A percentile compares a stretch with the other conserved stretches of the same genome.
Conservation (phyloP, 2,888 invertebrate genomes). For the Hedya salicella region DNA sequence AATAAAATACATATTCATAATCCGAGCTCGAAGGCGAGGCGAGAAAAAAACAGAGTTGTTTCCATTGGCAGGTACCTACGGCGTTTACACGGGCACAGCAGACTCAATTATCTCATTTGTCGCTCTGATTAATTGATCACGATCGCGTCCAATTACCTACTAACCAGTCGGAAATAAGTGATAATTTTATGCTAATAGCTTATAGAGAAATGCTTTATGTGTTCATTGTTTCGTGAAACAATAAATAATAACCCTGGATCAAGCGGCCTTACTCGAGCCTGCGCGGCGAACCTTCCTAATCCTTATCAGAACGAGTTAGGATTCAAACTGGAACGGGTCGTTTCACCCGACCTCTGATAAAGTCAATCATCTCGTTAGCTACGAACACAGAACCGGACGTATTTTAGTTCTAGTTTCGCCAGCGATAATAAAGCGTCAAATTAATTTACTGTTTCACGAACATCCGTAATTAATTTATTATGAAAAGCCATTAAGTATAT, state of each 20-base stretch:
- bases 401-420: constrained; percentile 23
- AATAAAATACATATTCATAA: constrained; percentile 34
- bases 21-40: neutral
- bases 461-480: constrained; percentile 35
- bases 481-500: constrained; percentile 39
- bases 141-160: constrained; percentile 46
- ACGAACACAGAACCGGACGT: constrained; percentile 19
- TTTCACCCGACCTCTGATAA: constrained; percentile 6
- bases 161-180: constrained; percentile 51
- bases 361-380: constrained; percentile 33
- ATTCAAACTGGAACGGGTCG: neutral
- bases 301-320: constrained; percentile 17
- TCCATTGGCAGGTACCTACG: neutral
- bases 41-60: constrained; percentile 28
- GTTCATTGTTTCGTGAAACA: constrained; percentile 75
- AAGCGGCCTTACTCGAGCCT: constrained; percentile 25
- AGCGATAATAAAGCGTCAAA: constrained; percentile 33
- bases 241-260: constrained; percentile 62
- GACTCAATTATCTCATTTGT: constrained; percentile 56
- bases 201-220: constrained; percentile 78
- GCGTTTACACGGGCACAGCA: constrained; percentile 34
- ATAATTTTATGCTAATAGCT: constrained; percentile 74
- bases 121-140: constrained; percentile 53
- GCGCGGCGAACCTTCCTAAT: neutral
- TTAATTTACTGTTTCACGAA: constrained; percentile 43